Evolutionary conservation across 1,140 invertebrate genomes (phyloP).

Genomic region (Pissodes strobi): DNA sequence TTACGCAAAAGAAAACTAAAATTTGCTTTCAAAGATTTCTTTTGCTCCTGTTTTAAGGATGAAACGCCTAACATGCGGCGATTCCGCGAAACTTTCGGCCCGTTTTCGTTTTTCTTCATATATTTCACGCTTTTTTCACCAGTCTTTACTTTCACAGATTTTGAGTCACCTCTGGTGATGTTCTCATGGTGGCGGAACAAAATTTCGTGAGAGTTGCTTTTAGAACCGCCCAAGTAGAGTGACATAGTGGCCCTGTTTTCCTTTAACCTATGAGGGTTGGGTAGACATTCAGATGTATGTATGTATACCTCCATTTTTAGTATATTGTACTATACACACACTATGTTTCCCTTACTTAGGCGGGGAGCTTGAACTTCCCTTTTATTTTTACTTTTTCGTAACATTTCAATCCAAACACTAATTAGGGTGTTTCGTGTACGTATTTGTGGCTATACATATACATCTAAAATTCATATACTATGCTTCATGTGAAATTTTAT

Average conservation of each 20-base stretch:
- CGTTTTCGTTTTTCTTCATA: constrained; percentile 54
- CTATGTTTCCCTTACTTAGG: constrained; percentile 26
- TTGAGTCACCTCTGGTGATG: constrained; percentile 61
- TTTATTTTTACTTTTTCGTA: constrained; percentile 15
- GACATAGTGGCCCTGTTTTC: constrained; percentile 43
- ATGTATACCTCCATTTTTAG: constrained; percentile 4
- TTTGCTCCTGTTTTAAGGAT: constrained; percentile 16
- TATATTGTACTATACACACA: constrained; percentile 17
- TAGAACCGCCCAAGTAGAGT: constrained; percentile 44
- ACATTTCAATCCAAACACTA: constrained; percentile 3
- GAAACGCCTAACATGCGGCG: constrained; percentile 7
- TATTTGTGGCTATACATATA: neutral
- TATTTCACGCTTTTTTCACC: constrained; percentile 56
- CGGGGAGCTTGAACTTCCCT: constrained; percentile 21
- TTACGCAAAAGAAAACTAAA: constrained; percentile 14
- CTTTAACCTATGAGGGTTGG: constrained; percentile 55
- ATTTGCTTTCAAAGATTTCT: constrained; percentile 12
- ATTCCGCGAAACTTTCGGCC: constrained; percentile 30
- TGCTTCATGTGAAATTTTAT: too few species aligned
- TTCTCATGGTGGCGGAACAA: constrained; percentile 72
- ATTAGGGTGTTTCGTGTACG: neutral
- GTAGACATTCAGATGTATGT: constrained; percentile 24
- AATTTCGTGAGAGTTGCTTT: constrained; percentile 63
- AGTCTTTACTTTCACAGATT: constrained; percentile 58
- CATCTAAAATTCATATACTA: too few species aligned